Conservation (phyloP, 2,113 vertebrate genomes). For the Probosciger aterrimus region DNA sequence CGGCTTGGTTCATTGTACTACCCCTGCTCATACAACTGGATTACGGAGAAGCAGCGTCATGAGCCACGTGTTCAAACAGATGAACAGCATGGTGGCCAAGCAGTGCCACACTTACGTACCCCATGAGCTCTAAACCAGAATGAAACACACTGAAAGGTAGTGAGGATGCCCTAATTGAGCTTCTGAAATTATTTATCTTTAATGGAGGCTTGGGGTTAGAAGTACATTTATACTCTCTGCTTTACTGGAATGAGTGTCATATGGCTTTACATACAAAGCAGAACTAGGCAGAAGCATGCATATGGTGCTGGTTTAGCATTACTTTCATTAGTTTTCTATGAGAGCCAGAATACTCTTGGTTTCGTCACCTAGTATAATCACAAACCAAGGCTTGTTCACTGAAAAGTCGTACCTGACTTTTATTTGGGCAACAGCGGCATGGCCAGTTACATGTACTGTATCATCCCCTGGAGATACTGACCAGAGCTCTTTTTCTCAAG, state of each 20-base stretch:
- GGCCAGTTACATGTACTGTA: neutral
- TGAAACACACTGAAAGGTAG: neutral
- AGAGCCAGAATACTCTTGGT: neutral
- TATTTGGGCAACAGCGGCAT: neutral
- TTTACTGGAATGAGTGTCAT: neutral
- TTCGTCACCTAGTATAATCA: neutral
- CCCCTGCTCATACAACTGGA: neutral
- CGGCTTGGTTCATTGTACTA: neutral
- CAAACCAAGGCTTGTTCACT: neutral
- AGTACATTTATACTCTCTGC: neutral
- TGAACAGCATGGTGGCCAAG: neutral
- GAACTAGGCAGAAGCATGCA: neutral
- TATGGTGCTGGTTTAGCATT: neutral
- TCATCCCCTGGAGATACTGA: neutral
- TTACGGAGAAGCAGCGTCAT: neutral
- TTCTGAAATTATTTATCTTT: neutral
- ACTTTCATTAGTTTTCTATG: neutral
- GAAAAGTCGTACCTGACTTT: neutral
- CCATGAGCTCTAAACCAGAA: neutral
- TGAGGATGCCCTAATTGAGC: neutral
- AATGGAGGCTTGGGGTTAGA: neutral
- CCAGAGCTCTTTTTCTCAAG: neutral
- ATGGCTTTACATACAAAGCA: neutral
- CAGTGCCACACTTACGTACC: too few relatives aligned
- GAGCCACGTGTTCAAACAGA: neutral